A percentile compares a stretch with the other conserved stretches of the same genome.
phyloP scores from a whole-genome alignment of 2,113 vertebrate species.

The Salvelinus sp. region DNA sequence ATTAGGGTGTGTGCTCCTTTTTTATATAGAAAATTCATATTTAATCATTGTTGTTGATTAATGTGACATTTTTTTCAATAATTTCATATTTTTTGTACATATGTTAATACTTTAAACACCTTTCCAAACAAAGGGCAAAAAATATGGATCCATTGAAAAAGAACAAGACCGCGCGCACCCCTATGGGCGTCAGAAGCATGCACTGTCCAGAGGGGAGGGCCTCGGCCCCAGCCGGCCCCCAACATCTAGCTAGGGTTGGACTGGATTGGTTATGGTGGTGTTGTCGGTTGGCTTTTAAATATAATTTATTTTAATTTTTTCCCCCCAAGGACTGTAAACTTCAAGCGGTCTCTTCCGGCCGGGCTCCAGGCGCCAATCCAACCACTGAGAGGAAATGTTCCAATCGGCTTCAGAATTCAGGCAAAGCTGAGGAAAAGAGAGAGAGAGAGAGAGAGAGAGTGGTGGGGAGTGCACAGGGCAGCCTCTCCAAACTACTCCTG shows the following conservation, averaged over 20 bases:
- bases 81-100: constrained; percentile 32
- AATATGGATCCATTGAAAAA: constrained; percentile 82
- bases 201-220: constrained; percentile 89
- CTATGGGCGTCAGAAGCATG: constrained; percentile 90
- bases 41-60: constrained; percentile 46
- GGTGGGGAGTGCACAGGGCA: neutral
- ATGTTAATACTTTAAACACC: constrained; percentile 81
- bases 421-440: constrained; percentile 62
- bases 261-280: constrained; percentile 62
- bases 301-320: constrained; percentile 62
- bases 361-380: constrained; percentile 85
- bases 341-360: constrained; percentile 86
- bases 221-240: constrained; percentile 74
- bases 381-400: constrained; percentile 87
- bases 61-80: constrained; percentile 70
- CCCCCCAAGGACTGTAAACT: constrained; percentile 78
- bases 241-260: constrained; percentile 63
- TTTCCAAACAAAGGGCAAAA: constrained; percentile 77
- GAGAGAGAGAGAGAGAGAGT: neutral
- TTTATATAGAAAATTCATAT: constrained; percentile 39
- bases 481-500: neutral
- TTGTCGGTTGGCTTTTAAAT: constrained; percentile 59
- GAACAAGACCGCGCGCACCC: constrained; percentile 80
- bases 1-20: constrained; percentile 20
- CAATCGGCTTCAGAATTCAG: constrained; percentile 81